Conservation (phyloP, 2,888 invertebrate genomes). For the Patella caerulea region DNA sequence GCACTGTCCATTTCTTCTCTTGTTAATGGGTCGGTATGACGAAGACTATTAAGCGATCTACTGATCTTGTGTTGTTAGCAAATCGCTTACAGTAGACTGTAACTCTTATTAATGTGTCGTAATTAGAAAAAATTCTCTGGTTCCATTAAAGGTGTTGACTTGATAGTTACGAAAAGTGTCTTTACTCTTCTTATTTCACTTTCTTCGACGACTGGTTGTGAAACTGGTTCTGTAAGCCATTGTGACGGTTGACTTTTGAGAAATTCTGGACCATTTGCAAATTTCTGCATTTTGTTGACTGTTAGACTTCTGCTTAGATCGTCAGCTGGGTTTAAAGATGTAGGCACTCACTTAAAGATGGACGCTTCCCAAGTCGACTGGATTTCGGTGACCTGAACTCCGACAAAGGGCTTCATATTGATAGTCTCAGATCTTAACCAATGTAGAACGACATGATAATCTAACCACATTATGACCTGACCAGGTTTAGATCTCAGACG, state of each 20-base stretch:
- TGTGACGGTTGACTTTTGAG: slow-evolving; percentile 4
- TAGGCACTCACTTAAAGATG: slow-evolving; percentile 17
- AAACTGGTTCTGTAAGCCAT: slow-evolving; percentile 11
- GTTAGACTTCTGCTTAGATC: slow-evolving; percentile 24
- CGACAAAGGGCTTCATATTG: slow-evolving; percentile 18
- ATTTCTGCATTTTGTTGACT: slow-evolving; percentile 11
- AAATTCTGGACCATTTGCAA: slow-evolving; percentile 15
- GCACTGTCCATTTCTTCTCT: background rate
- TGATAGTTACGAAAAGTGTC: background rate
- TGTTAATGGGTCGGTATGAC: background rate
- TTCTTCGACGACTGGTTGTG: background rate
- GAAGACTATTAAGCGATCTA: too few relatives aligned
- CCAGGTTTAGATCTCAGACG: slow-evolving; percentile 9
- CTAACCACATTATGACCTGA: slow-evolving; percentile 1
- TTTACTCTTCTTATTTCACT: background rate
- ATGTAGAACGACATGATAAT: slow-evolving; percentile 13
- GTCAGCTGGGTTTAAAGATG: slow-evolving; percentile 23
- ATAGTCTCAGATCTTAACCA: slow-evolving; percentile 25
- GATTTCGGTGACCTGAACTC: slow-evolving; percentile 22
- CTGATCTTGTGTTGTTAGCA: background rate
- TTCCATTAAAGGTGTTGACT: slow-evolving; percentile 7
- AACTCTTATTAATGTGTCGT: slow-evolving; percentile 14
- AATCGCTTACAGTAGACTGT: slow-evolving; percentile 18
- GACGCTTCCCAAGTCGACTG: slow-evolving; percentile 8
- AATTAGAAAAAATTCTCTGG: slow-evolving; percentile 12